Conservation (phyloP, 2,113 vertebrate genomes). For the Etia nguti region DNA sequence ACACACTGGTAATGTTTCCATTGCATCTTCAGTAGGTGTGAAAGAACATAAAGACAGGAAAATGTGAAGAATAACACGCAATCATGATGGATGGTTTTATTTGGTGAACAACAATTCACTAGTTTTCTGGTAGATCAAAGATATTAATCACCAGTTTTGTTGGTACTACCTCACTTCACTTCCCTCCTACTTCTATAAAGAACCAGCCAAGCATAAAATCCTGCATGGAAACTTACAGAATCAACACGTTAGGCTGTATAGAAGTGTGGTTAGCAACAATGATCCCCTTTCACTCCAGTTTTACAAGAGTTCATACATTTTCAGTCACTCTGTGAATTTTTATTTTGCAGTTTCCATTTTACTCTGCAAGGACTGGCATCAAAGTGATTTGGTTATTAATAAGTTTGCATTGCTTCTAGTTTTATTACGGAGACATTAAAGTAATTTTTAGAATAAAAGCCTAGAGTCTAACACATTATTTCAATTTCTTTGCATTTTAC, state of each 20-base stretch:
- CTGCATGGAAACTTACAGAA: constrained; percentile 30
- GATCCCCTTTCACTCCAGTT: constrained; percentile 21
- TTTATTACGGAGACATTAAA: constrained; percentile 14
- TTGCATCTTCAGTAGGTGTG: not conserved
- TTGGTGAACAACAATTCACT: not conserved
- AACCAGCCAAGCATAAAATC: not conserved
- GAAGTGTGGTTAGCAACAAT: constrained; percentile 7
- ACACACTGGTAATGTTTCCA: not conserved
- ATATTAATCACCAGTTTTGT: not conserved
- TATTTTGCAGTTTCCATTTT: constrained; percentile 34
- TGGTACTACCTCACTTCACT: not conserved
- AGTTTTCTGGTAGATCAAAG: constrained; percentile 10
- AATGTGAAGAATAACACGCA: not conserved
- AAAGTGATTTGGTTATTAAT: constrained; percentile 28
- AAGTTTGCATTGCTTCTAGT: constrained; percentile 25
- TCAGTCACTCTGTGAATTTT: constrained; percentile 7
- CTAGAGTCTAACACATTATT: not conserved
- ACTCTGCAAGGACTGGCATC: constrained; percentile 13
- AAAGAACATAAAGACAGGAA: not conserved
- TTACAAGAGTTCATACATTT: constrained; percentile 35
- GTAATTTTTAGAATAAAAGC: not conserved
- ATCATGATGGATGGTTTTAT: not conserved
- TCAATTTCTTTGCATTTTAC: not conserved
- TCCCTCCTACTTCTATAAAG: not conserved
- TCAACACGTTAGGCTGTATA: not conserved